A percentile compares a stretch with the other conserved stretches of the same genome.
These are phyloP conservation scores for Anseranas semipalmata DNA, from an alignment of 2,113 vertebrate species.

Conservation along the genomic window DNA sequence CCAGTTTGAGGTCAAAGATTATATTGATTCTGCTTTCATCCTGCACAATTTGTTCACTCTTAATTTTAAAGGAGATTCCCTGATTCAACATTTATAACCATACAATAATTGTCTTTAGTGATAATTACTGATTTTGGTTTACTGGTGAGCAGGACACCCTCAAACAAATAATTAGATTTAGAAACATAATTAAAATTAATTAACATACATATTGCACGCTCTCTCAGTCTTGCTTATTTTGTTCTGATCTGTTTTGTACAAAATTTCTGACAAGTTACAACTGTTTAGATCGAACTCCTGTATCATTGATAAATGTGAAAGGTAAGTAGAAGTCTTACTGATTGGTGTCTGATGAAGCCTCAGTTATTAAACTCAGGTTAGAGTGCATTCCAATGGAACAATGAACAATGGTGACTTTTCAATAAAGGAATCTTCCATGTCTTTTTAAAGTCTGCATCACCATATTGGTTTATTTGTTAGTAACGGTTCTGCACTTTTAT, in stretches of 20 bases:
- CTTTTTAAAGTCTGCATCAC: not conserved
- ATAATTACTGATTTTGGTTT: not conserved
- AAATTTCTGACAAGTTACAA: not conserved
- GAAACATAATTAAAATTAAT: not conserved
- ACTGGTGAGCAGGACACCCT: not conserved
- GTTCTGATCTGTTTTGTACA: not conserved
- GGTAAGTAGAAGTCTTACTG: not conserved
- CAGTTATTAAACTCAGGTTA: conserved; percentile 2
- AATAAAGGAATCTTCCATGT: not conserved
- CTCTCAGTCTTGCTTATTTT: not conserved
- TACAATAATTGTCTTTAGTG: not conserved
- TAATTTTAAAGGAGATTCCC: not conserved
- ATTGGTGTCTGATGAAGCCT: not conserved
- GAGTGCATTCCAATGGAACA: not conserved
- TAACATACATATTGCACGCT: rapidly evolving
- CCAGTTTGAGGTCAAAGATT: not conserved
- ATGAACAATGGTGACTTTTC: not conserved
- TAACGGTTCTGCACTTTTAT: conserved; percentile 8
- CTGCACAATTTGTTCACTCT: not conserved
- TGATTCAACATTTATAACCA: not conserved
- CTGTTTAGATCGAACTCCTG: not conserved
- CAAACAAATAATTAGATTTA: not conserved
- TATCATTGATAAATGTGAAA: conserved; percentile 11
- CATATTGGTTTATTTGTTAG: conserved; percentile 28
- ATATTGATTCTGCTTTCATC: not conserved